Base-by-base conservation (phyloP, 2,113 vertebrate genomes). In the Petrocephalus microphthalmus region DNA sequence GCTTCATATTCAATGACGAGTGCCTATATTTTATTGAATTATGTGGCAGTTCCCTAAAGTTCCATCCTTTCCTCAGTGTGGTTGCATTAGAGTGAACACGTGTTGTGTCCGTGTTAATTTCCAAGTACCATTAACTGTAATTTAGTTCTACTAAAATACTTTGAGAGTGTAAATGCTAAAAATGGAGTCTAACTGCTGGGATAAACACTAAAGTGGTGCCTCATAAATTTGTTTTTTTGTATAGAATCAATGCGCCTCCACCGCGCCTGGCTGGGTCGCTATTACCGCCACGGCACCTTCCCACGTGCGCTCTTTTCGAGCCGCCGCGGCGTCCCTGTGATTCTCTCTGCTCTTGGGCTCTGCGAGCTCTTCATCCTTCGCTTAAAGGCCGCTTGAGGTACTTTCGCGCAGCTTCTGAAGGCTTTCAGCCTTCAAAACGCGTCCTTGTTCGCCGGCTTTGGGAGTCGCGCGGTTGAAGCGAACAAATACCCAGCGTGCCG, bases 371-470 rank as follows among this genome's bases (percentile, higher is more conserved):
- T 78, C 71, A 78, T 42, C 33, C 33, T 17, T 42, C 5, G 71
- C 33, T 78, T 78, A 78, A 78, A 78, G 71, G 71, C 71, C 42
- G 71, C 71, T 78, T 78, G 33, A 78, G 33, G 67, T 74, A 74
- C 25, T 33, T 15, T 37, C 67, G 19, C 33, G 4, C 71, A 42
- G 33, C 37, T 78, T 78, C 33, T 42, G 71, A 42, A 78, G 15
- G 29, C 33, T 78, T 78, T 42, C 71, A 42, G 33, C 71, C 37
- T 78, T 78, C 42, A 78, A 78, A 37, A 78, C 15, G 42, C 5
- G 33, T 78, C 71, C 60, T 29, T 67, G 33, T 78, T 42, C 71
- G 17, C 29, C 37, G 33, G 71, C 29, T 78, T 78, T 78, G 71
- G 71, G 33, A 78, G 33, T 78, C 6, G 17, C 33, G 6, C 6